Base-by-base conservation (phyloP, 2,113 vertebrate genomes). In the Muscicapa adusta region DNA sequence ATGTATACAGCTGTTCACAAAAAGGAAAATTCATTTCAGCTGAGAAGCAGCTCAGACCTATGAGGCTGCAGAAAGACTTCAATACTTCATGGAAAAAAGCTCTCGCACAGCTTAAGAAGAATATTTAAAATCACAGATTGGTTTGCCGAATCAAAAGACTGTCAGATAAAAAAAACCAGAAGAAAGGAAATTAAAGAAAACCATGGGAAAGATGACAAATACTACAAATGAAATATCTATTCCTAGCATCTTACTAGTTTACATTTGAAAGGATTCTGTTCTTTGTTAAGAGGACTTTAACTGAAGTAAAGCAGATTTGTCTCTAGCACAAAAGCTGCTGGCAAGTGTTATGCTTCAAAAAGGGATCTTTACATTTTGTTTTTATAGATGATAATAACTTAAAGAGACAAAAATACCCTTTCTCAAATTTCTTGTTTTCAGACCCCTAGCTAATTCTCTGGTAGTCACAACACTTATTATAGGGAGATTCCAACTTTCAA, bases 261-360 rank as follows among this genome's bases (percentile, higher is more conserved):
- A 92, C 86, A 78, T 91, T 94, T 94, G 88, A 96, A 97, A 95
- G 84, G 91, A 95, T 95, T 94, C 86, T 91, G 54, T 85, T 97
- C 96, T 96, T 93, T 89, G 96, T 95, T 96, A 96, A 79, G 45
- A 92, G 62, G 42, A 96, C 74, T 91, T 93, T 66, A 89, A 82
- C 57, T 84, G 89, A 96, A 94, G 86, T 93, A 97, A 97, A 96
- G 68, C 94, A 96, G 91, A 89, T 86, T 58, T 88, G 90, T 77
- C 36, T 85, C 85, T 70, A 85, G 88, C n/a, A 96, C 92, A 93
- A 77, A 93, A 88, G 85, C 77, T 94, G 81, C 78, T 88, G 79
- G 92, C 79, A 97, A 94, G 40, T 36, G 45, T 60, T 95, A 93
- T 9, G 50, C 33, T 96, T 86, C 85, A 54, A 95, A 95, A 95